Base-by-base conservation (phyloP, 2,113 vertebrate genomes). In the Tichodroma muraria region DNA sequence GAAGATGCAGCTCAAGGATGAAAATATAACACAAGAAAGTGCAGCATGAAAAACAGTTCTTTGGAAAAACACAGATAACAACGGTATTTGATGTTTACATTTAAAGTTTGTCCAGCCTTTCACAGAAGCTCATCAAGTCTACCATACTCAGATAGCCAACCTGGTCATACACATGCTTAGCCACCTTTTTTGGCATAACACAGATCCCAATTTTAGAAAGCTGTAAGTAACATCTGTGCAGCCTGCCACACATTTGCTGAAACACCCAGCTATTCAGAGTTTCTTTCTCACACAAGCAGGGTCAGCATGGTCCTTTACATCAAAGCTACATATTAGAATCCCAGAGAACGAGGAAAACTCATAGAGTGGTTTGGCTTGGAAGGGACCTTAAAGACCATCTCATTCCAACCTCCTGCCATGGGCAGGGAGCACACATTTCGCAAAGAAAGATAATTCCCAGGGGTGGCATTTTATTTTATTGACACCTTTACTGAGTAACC, bases 141-240 rank as follows among this genome's bases (percentile, higher is more conserved):
- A 5, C 33, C 13, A 7, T 20, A 21, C 21, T 68, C 38, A 20
- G 24, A 8, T 0, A 80, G 30, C 9, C 53, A 56, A 6, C 27
- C 15, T 30, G 23, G n/a, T 4, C 57, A 57, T 0, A 54, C 0
- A 4, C 11, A 20, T 1, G 7, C 15, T 54, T 25, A 52, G 19
- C 12, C 13, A 50, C 8, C 7, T 50, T 50, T 72, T 85, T 33
- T 2, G 2, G 49, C 8, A 10, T 8, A 65, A 56, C 25, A 37
- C 0, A 6, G 17, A 49, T 14, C 30, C 33, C 27, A 19, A 0
- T 35, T 81, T 68, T 16, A 27, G 21, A 53, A 50, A 66, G 28
- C 49, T 52, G 6, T 19, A 70, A 56, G n/a, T 10, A 89, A 45
- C 15, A 59, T 24, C n/a, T 24, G n/a, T 9, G 11, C 37, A 90